These are phyloP conservation scores for Penaeus japonicus DNA, from an alignment of 1,140 invertebrate genomes.

Conservation along the genomic window DNA sequence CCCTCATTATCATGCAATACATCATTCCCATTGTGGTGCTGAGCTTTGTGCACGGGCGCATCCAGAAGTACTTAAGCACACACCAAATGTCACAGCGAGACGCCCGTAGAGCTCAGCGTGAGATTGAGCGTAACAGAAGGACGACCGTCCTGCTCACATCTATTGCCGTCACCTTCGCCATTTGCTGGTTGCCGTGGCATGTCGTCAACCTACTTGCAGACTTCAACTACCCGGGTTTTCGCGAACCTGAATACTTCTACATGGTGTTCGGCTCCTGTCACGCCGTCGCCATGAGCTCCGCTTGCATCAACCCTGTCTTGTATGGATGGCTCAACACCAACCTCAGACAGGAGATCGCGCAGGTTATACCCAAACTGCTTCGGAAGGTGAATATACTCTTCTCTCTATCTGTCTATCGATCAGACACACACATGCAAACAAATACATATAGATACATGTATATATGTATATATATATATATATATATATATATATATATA, in stretches of 20 bases:
- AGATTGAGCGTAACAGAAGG: conserved; percentile 67
- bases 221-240: conserved; percentile 57
- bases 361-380: conserved; percentile 13
- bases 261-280: conserved; percentile 68
- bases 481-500: not conserved
- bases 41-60: conserved; percentile 67
- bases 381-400: conserved; percentile 23
- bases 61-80: conserved; percentile 65
- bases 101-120: conserved; percentile 61
- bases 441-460: no score
- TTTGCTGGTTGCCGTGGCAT: conserved; percentile 70
- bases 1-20: conserved; percentile 68
- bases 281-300: conserved; percentile 69
- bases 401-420: not conserved
- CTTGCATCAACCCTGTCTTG: conserved; percentile 68
- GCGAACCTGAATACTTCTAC: conserved; percentile 50
- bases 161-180: conserved; percentile 66
- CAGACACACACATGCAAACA: no score
- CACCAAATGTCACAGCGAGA: conserved; percentile 53
- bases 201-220: conserved; percentile 68
- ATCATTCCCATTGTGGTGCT: conserved; percentile 69
- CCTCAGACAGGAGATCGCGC: conserved; percentile 63
- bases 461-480: no score
- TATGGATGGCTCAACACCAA: conserved; percentile 71
- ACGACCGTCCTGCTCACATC: conserved; percentile 67